A percentile compares a stretch with the other conserved stretches of the same genome.
phyloP scores from a whole-genome alignment of 2,888 invertebrate species.

The Hypolimnas misippus region DNA sequence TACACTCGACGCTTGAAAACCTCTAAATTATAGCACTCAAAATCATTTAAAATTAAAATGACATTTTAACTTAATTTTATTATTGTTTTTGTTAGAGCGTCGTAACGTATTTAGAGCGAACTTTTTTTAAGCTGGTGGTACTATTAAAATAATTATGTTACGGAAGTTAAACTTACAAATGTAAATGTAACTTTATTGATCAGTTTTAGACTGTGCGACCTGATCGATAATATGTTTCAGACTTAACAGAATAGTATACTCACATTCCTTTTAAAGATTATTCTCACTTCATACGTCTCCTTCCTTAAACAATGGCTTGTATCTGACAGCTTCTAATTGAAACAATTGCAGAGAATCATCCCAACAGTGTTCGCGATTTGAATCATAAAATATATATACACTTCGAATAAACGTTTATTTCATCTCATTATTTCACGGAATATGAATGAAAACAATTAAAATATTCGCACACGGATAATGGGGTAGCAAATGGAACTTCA shows the following conservation, averaged over 20 bases:
- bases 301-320: conserved; percentile 25
- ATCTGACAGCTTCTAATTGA: conserved; percentile 32
- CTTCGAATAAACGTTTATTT: conserved; percentile 31
- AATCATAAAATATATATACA: conserved; percentile 20
- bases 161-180: no score
- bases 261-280: conserved; percentile 5
- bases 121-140: no score
- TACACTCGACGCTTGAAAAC: no score
- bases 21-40: no score
- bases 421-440: conserved; percentile 37
- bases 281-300: conserved; percentile 2
- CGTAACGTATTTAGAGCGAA: no score
- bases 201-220: no score
- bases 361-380: conserved; percentile 11
- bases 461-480: conserved; percentile 37
- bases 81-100: no score
- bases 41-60: no score
- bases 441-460: conserved; percentile 39
- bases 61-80: no score
- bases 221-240: no score
- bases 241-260: not conserved
- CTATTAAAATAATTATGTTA: no score
- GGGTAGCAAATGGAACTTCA: conserved; percentile 31
- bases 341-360: conserved; percentile 29
- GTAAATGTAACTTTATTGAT: no score